Conservation (phyloP, 2,888 invertebrate genomes). For the Watsonalla cultraria region DNA sequence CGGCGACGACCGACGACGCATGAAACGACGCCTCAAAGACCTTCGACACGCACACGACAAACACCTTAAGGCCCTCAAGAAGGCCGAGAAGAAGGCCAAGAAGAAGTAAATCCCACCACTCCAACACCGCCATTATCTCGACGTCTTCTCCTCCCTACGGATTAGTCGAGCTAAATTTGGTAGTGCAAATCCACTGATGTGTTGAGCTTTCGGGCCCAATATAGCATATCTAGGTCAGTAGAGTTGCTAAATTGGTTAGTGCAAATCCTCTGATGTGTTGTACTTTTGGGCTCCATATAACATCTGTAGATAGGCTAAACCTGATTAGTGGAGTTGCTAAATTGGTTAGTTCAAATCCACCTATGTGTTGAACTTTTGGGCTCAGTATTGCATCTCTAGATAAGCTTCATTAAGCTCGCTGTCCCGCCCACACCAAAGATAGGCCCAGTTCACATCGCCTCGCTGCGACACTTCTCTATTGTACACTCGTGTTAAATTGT, state of each 20-base stretch:
- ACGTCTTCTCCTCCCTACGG: too few species aligned
- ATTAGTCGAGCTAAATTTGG: too few species aligned
- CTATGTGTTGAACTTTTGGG: not conserved
- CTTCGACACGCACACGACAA: slow-evolving; percentile 90
- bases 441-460: slow-evolving; percentile 34
- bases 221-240: too few species aligned
- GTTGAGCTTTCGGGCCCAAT: too few species aligned
- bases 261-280: too few species aligned
- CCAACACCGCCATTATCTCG: not conserved
- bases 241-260: too few species aligned
- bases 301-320: not conserved
- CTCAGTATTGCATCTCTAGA: not conserved
- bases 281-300: too few species aligned
- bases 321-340: not conserved
- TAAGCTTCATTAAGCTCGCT: not conserved
- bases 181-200: too few species aligned
- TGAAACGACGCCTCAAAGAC: slow-evolving; percentile 92
- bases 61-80: slow-evolving; percentile 90
- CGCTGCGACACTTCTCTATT: slow-evolving; percentile 8
- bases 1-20: slow-evolving; percentile 87
- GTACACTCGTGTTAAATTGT: slow-evolving; percentile 7
- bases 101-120: slow-evolving; percentile 75
- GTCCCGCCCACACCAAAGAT: slow-evolving; percentile 38
- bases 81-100: slow-evolving; percentile 90
- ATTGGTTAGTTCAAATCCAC: not conserved